Evolutionary conservation across 2,797 vertebrate species (phyloP), one percentile per base, ranked within the genome.

Genomic region (Apogon talboti): DNA sequence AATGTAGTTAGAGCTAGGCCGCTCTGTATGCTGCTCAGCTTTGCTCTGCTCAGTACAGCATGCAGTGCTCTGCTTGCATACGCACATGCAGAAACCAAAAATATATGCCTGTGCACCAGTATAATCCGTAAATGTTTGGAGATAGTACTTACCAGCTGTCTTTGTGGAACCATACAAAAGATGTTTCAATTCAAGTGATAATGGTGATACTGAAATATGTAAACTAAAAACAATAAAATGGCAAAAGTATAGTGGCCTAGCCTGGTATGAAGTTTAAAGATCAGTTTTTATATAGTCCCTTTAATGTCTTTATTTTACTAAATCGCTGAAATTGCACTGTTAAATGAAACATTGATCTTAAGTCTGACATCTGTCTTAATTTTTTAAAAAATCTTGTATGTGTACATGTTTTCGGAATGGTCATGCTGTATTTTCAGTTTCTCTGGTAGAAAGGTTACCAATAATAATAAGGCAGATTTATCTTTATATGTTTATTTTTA

Each of bases 1-100:
- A 89, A 81, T 84, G 74, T 85, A 76, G 74, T 78, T 81, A 79
- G 82, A 81, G 83, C 84, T 60, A 55, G 70, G 76, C 74, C 84
- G 80, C 78, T 85, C 84, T 85, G 81, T 84, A 78, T 83, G 78
- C 85, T 78, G 84, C 85, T 88, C 79, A 67, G 81, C 79, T 83
- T 68, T 69, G 72, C 86, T 88, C 66, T 65, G 68, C 73, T 71
- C 67, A 42, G 44, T 78, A 84, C 62, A 81, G 76, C 76, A 66
- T 70, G 64, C 66, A 62, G 63, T 49, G 52, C 75, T 78, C 66
- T 50, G 64, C 75, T 73, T 71, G 52, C 62, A 79, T 73, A 64
- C 59, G 21, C 62, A 59, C 43, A 66, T 38, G 69, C 48, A 7
- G 30, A 82, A 74, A 68, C 44, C 21, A 19, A 35, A 65, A 71